A percentile compares a stretch with the other conserved stretches of the same genome.
Evolutionary conservation across 2,888 invertebrate genomes (phyloP).

Genomic region (Lymantria dispar): DNA sequence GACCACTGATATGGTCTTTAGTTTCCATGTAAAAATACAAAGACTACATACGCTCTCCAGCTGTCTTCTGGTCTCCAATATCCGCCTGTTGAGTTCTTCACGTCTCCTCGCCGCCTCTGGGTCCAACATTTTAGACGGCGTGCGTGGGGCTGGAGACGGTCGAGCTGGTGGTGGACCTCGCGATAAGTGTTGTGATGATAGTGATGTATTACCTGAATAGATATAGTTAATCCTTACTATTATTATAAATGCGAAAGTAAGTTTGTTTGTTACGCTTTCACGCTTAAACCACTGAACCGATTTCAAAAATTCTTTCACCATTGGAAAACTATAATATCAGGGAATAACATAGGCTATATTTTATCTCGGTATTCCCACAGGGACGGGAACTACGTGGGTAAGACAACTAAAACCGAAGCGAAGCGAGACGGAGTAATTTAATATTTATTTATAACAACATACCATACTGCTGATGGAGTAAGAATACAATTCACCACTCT

Average conservation of each 20-base stretch:
- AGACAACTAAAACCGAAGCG: too few relatives aligned
- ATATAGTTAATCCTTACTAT: neutral
- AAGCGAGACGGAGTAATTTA: too few relatives aligned
- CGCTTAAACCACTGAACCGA: too few relatives aligned
- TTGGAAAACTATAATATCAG: too few relatives aligned
- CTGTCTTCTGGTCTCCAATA: slow-evolving; percentile 91
- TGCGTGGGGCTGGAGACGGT: slow-evolving; percentile 78
- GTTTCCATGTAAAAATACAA: neutral
- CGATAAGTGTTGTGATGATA: slow-evolving; percentile 83
- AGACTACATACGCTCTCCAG: slow-evolving; percentile 89
- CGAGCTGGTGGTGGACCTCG: slow-evolving; percentile 64
- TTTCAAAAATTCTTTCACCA: too few relatives aligned
- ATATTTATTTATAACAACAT: neutral
- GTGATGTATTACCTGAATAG: slow-evolving; percentile 74
- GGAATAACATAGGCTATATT: too few relatives aligned
- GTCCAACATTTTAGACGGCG: slow-evolving; percentile 80
- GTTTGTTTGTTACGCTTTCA: too few relatives aligned
- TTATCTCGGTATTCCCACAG: too few relatives aligned
- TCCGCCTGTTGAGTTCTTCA: slow-evolving; percentile 90
- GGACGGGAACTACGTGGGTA: too few relatives aligned
- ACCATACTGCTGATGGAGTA: neutral
- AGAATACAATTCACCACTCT: too few relatives aligned
- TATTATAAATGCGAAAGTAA: too few relatives aligned
- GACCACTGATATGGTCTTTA: too few relatives aligned
- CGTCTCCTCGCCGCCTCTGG: slow-evolving; percentile 85